Conservation (phyloP, 2,113 vertebrate species). For the Xenotilapia caudafasciata region DNA sequence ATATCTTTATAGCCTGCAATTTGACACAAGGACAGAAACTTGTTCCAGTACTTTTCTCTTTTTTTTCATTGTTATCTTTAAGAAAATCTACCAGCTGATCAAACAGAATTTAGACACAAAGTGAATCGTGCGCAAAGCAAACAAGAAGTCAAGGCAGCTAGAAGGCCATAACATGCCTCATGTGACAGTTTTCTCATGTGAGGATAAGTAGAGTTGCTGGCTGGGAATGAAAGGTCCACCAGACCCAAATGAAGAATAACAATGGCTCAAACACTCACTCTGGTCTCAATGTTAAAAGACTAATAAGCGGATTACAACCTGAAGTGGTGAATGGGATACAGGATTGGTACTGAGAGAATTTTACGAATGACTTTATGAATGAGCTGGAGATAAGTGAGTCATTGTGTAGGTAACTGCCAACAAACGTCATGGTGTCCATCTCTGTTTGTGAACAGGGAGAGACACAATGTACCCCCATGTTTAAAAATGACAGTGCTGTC, state of each 20-base stretch:
- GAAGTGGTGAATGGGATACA: background rate
- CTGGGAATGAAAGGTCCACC: background rate
- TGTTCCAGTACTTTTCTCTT: background rate
- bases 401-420: background rate
- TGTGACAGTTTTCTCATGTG: slow-evolving; percentile 35
- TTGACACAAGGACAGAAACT: background rate
- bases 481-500: background rate
- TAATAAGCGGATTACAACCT: background rate
- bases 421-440: slow-evolving; percentile 1
- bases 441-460: background rate
- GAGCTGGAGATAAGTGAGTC: background rate
- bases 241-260: background rate
- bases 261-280: background rate
- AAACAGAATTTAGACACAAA: slow-evolving; percentile 1
- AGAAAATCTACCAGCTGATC: slow-evolving; percentile 5
- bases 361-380: slow-evolving; percentile 20
- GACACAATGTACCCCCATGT: background rate
- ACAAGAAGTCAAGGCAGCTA: slow-evolving; percentile 9
- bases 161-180: background rate
- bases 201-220: background rate
- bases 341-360: background rate
- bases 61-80: background rate
- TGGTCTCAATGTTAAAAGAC: background rate
- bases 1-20: background rate
- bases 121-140: background rate